Evolutionary conservation across 2,888 invertebrate species (phyloP).

Genomic region (Heliconius charithonia): DNA sequence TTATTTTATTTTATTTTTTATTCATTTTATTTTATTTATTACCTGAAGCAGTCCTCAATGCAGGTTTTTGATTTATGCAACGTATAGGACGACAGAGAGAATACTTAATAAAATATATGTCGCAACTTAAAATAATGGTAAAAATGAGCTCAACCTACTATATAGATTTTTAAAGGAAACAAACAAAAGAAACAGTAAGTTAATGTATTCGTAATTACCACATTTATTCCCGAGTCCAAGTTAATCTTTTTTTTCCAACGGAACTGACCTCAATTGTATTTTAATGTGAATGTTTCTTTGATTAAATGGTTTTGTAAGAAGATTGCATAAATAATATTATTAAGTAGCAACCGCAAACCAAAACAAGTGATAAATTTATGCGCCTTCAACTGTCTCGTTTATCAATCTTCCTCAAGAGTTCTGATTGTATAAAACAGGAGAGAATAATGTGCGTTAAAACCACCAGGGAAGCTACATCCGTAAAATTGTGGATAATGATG

Average conservation of each 20-base stretch:
- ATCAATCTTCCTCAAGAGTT: conserved; percentile 18
- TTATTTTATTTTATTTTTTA: too few species aligned
- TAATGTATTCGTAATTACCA: conserved; percentile 35
- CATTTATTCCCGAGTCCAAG: conserved; percentile 29
- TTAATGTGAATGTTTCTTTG: conserved; percentile 35
- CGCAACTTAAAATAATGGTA: background rate
- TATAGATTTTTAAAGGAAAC: background rate
- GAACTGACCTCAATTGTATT: conserved; percentile 46
- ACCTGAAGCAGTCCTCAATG: background rate
- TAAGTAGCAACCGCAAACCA: conserved; percentile 12
- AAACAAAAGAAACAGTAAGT: conserved; percentile 32
- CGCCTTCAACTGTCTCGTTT: background rate
- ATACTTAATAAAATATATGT: background rate
- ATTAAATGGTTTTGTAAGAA: conserved; percentile 32
- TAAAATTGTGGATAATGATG: conserved; percentile 28
- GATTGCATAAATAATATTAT: conserved; percentile 27
- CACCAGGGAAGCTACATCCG: conserved; percentile 4
- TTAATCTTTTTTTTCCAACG: conserved; percentile 39
- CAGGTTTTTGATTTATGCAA: background rate
- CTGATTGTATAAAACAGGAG: background rate
- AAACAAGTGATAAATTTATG: background rate
- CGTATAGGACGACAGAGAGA: background rate
- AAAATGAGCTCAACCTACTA: background rate
- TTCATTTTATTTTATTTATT: too few species aligned
- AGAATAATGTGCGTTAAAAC: conserved; percentile 27